A percentile compares a stretch with the other conserved stretches of the same genome.
phyloP scores from a whole-genome alignment of 2,113 vertebrate genomes.

The Alces alces region DNA sequence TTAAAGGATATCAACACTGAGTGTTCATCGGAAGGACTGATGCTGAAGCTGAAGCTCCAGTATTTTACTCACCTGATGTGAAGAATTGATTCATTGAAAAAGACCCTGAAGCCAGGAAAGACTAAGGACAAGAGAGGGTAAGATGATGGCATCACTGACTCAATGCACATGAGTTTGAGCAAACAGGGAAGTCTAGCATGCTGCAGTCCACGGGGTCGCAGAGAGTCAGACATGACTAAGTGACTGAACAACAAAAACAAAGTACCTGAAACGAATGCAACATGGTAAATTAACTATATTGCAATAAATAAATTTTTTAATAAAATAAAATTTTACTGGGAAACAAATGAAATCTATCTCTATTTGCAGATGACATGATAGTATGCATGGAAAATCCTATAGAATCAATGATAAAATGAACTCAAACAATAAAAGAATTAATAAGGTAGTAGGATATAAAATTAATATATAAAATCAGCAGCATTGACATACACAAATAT shows the following conservation, averaged over 20 bases:
- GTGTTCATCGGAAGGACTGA: background rate
- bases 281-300: background rate
- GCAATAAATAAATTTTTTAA: background rate
- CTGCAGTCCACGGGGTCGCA: background rate
- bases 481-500: background rate
- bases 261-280: background rate
- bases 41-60: background rate
- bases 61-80: background rate
- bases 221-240: background rate
- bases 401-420: background rate
- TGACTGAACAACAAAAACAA: background rate
- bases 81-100: background rate
- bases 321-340: background rate
- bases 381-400: background rate
- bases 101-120: background rate
- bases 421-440: background rate
- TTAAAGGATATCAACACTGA: background rate
- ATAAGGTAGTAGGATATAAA: background rate
- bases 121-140: background rate
- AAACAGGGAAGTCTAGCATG: background rate
- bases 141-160: background rate
- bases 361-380: background rate
- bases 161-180: background rate
- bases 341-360: background rate
- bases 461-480: background rate